Conservation (phyloP, 2,888 invertebrate genomes). For the Ecliptopera silaceata region DNA sequence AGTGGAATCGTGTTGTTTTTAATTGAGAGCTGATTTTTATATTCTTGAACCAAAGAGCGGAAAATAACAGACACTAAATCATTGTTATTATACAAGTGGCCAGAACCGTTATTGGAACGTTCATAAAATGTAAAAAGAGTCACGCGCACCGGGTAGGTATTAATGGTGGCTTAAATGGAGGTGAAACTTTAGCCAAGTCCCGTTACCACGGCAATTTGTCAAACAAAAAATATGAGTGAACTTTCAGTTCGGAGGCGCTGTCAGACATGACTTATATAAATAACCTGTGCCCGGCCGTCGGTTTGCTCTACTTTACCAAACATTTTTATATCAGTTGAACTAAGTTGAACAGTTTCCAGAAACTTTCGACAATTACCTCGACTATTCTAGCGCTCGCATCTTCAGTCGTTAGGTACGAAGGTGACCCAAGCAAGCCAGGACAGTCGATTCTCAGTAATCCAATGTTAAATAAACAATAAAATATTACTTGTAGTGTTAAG, state of each 20-base stretch:
- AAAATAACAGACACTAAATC: slow-evolving; percentile 17
- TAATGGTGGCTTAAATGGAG: slow-evolving; percentile 74
- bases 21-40: neutral
- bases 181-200: slow-evolving; percentile 77
- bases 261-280: slow-evolving; percentile 76
- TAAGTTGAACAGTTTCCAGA: slow-evolving; percentile 31
- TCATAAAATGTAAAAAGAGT: slow-evolving; percentile 57
- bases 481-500: too few relatives aligned
- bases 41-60: neutral
- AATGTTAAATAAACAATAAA: too few relatives aligned
- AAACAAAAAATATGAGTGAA: slow-evolving; percentile 79
- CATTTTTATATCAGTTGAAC: slow-evolving; percentile 47
- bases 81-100: slow-evolving; percentile 27
- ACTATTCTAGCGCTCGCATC: neutral
- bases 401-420: neutral
- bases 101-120: slow-evolving; percentile 36
- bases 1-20: neutral
- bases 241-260: slow-evolving; percentile 70
- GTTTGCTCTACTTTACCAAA: slow-evolving; percentile 52
- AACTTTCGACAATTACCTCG: neutral
- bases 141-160: slow-evolving; percentile 62
- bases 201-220: slow-evolving; percentile 78
- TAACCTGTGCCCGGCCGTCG: slow-evolving; percentile 60
- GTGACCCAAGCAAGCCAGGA: too few relatives aligned
- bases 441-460: too few relatives aligned